Evolutionary conservation across 2,888 invertebrate species (phyloP).

Genomic region (Dicranocentrus wangi): DNA sequence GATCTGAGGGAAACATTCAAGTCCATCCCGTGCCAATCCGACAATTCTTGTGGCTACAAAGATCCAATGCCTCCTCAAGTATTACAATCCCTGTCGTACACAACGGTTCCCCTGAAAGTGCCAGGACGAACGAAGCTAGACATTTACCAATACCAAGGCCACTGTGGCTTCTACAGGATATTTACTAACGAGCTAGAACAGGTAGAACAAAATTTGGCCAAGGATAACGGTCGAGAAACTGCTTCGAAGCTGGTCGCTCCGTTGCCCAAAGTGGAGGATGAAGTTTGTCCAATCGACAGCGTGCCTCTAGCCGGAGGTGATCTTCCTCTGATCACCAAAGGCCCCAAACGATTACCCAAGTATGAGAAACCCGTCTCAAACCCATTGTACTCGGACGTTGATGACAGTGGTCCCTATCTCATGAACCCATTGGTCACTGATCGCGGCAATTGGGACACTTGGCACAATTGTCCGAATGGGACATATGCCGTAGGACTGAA

Average conservation of each 20-base stretch:
- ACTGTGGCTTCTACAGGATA: neutral
- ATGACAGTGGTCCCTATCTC: neutral
- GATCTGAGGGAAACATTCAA: neutral
- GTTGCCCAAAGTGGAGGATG: neutral
- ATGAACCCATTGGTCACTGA: conserved; percentile 45
- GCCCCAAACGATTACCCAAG: neutral
- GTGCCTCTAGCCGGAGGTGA: neutral
- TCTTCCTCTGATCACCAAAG: neutral
- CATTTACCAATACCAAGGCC: conserved; percentile 1
- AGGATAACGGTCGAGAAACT: neutral
- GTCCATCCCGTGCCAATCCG: neutral
- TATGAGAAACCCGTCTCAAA: neutral
- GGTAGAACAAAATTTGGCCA: neutral
- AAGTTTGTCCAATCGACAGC: neutral
- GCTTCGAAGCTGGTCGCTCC: neutral
- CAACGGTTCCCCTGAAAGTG: neutral
- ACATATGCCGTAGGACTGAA: conserved; percentile 47
- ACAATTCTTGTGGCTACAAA: neutral
- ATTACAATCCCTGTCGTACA: neutral
- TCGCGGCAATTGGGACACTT: conserved; percentile 39
- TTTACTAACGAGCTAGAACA: neutral
- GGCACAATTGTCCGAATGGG: conserved; percentile 45
- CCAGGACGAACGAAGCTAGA: neutral
- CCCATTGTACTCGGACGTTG: neutral
- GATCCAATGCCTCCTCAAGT: neutral